These are phyloP conservation scores for Cotesia glomerata DNA, from an alignment of 1,140 invertebrate species.

Conservation along the genomic window DNA sequence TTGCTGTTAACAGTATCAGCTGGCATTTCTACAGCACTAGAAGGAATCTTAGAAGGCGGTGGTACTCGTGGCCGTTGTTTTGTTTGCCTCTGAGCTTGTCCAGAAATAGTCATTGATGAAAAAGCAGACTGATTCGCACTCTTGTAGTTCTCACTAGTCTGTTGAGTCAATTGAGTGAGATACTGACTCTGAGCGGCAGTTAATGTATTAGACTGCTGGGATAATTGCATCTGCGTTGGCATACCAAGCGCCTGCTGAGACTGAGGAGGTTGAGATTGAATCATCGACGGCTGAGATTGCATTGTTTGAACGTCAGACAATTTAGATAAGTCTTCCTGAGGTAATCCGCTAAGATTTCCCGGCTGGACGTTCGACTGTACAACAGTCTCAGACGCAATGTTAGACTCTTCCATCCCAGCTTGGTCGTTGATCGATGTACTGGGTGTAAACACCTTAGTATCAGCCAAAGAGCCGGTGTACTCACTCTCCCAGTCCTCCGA, in stretches of 20 bases:
- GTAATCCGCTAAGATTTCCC: slow-evolving; percentile 15
- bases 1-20: slow-evolving; percentile 77
- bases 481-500: slow-evolving; percentile 94
- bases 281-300: slow-evolving; percentile 45
- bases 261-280: slow-evolving; percentile 36
- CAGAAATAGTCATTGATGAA: slow-evolving; percentile 50
- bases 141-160: slow-evolving; percentile 70
- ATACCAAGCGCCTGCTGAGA: slow-evolving; percentile 38
- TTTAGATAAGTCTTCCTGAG: slow-evolving; percentile 47
- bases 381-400: slow-evolving; percentile 33
- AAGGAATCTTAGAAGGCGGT: slow-evolving; percentile 92
- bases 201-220: slow-evolving; percentile 59
- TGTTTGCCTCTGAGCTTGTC: slow-evolving; percentile 67
- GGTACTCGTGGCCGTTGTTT: slow-evolving; percentile 84
- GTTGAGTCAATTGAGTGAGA: slow-evolving; percentile 72
- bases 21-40: slow-evolving; percentile 94
- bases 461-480: slow-evolving; percentile 89
- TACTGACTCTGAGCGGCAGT: slow-evolving; percentile 77
- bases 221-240: slow-evolving; percentile 55
- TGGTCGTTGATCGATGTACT: slow-evolving; percentile 62
- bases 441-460: slow-evolving; percentile 93
- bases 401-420: slow-evolving; percentile 13
- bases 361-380: slow-evolving; percentile 41
- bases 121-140: slow-evolving; percentile 62
- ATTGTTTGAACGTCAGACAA: slow-evolving; percentile 48